Percentiles rank a stretch among this genome's conserved stretches.
These are phyloP conservation scores for Antigone vipio DNA, from an alignment of 2,113 vertebrate species.

Conservation along the genomic window DNA sequence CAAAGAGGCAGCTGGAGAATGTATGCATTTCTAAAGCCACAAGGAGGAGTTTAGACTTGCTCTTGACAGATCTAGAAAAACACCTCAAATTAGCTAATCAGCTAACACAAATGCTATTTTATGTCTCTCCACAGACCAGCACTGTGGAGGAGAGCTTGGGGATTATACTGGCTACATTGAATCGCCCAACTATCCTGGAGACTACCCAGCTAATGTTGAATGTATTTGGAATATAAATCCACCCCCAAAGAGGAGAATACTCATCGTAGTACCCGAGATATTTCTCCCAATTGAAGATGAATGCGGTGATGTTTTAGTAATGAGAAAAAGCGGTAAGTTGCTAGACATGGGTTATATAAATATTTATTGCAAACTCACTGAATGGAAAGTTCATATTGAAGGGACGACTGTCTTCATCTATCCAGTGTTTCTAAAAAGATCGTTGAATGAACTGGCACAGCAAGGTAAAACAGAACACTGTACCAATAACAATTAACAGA, in stretches of 20 bases:
- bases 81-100: neutral
- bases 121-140: conserved; percentile 72
- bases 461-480: neutral
- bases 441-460: neutral
- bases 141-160: conserved; percentile 82
- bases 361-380: neutral
- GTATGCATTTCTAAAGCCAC: neutral
- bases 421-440: neutral
- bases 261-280: conserved; percentile 83
- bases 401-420: neutral
- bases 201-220: conserved; percentile 81
- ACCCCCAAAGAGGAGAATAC: conserved; percentile 80
- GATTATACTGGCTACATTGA: conserved; percentile 84
- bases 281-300: conserved; percentile 84
- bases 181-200: conserved; percentile 83
- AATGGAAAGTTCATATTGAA: neutral
- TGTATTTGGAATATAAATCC: conserved; percentile 83
- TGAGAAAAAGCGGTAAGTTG: conserved; percentile 81
- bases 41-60: neutral
- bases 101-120: neutral
- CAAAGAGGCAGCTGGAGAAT: neutral
- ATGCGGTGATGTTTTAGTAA: conserved; percentile 81
- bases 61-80: neutral
- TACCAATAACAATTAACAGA: neutral
- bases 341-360: neutral